phyloP scores from a whole-genome alignment of 2,888 invertebrate species.

The Platerodrilus igneus region DNA sequence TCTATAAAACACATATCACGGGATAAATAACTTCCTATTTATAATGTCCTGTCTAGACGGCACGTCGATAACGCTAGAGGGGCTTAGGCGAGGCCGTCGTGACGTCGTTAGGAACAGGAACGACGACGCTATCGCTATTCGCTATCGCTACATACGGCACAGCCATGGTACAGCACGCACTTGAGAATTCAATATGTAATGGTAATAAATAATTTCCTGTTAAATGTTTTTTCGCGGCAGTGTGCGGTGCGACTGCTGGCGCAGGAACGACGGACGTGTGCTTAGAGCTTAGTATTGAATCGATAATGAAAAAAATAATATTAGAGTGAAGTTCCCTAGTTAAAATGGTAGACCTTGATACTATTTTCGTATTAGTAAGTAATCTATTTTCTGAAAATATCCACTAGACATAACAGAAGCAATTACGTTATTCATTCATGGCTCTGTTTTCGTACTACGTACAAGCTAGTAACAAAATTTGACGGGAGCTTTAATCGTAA shows the following conservation, averaged over 20 bases:
- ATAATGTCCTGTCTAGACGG: conserved; percentile 41
- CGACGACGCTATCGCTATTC: conserved; percentile 17
- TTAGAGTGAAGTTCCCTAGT: background rate
- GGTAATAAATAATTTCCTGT: too few relatives aligned
- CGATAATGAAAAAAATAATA: background rate
- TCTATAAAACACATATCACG: conserved; percentile 38
- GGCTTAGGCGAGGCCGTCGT: conserved; percentile 23
- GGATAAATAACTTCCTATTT: conserved; percentile 40
- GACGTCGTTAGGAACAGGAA: conserved; percentile 20
- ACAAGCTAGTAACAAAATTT: too few relatives aligned
- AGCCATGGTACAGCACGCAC: too few relatives aligned
- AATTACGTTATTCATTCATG: conserved; percentile 12
- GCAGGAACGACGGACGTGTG: background rate
- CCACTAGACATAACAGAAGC: conserved; percentile 13
- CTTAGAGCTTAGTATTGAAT: background rate
- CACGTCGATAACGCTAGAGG: conserved; percentile 29
- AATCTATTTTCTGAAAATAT: conserved; percentile 13
- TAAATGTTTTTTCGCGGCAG: background rate
- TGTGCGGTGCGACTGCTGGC: background rate
- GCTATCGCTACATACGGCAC: too few relatives aligned
- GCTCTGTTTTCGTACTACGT: too few relatives aligned
- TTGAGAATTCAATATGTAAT: too few relatives aligned
- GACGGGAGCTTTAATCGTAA: too few relatives aligned
- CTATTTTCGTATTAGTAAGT: conserved; percentile 13
- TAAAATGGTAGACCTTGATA: conserved; percentile 10